Evolutionary conservation across 2,888 invertebrate species (phyloP), one percentile per base, ranked within the genome.

Genomic region (Itoplectis maculator): DNA sequence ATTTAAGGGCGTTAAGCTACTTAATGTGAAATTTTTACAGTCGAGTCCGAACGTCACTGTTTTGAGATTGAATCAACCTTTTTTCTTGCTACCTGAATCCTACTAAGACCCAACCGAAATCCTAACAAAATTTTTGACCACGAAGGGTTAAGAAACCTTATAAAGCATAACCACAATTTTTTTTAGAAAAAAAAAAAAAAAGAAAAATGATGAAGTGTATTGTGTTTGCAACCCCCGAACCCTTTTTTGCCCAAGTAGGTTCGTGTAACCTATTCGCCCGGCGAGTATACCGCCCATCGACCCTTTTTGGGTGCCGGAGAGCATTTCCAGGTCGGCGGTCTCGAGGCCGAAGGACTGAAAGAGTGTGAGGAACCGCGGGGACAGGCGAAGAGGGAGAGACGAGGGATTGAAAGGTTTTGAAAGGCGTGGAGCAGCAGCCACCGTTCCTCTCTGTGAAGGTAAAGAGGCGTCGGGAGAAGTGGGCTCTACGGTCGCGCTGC

Each of bases 261-360:
- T 72, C 68, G 35, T 68, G 47, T 51, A 73, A 65, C 42, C 65
- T 45, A 40, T 42, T 23, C n/a, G 37, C 9, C 4, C 65, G 6
- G 23, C 65, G 70, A 66, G 76, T 69, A 54, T 72, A 23, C n/a
- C 29, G 65, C 47, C 49, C 49, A 59, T 59, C 51, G 18, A 42
- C 35, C 35, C 40, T 65, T 56, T 79, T 70, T 68, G 69, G n/a
- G 61, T 49, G 51, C 56, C 73, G 69, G 40, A 40, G 29, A 74
- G 49, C 35, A 47, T 75, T 79, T 82, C 75, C 75, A 65, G 82
- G 79, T 78, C 82, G 74, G 65, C 66, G 40, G 59, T 63, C 81
- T 81, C 72, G 59, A 72, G 61, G 59, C 45, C 51, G 69, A 68
- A 29, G 42, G 42, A 59, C 37, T 29, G 15, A 54, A 65, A 51